These are phyloP conservation scores for Trachops cirrhosus DNA, from an alignment of 2,797 vertebrate genomes.

Conservation along the genomic window DNA sequence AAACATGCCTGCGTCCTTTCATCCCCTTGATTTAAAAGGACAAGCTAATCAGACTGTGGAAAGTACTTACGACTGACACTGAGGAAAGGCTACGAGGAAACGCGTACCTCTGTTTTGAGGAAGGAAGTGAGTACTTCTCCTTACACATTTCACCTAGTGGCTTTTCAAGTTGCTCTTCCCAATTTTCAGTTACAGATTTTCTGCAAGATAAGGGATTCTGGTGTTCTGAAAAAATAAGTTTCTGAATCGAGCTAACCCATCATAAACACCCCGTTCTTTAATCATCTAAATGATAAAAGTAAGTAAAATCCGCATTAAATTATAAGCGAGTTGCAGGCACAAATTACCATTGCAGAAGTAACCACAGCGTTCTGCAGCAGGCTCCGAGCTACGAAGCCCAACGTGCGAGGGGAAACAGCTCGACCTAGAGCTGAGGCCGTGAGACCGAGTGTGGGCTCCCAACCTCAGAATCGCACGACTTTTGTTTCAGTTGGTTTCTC, in stretches of 20 bases:
- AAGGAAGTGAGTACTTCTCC: constrained; percentile 33
- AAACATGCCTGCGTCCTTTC: not conserved
- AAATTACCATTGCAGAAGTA: not conserved
- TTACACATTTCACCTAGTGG: not conserved
- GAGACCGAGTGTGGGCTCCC: not conserved
- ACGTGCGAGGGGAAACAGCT: not conserved
- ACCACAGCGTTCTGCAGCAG: not conserved
- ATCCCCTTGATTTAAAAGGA: not conserved
- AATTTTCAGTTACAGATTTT: constrained; percentile 23
- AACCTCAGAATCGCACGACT: constrained; percentile 19
- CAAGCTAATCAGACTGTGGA: not conserved
- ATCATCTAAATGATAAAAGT: not conserved
- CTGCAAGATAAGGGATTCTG: not conserved
- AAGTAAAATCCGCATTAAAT: not conserved
- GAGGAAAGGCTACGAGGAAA: not conserved
- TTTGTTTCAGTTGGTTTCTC: constrained; percentile 52
- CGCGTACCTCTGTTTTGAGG: not conserved
- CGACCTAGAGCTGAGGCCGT: not conserved
- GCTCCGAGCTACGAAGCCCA: not conserved
- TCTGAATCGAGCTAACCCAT: not conserved
- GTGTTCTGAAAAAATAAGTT: not conserved
- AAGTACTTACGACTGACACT: not conserved
- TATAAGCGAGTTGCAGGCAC: not conserved
- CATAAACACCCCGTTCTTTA: not conserved
- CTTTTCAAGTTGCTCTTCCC: constrained; percentile 10